These are phyloP conservation scores for Cryptus armator DNA, from an alignment of 2,888 invertebrate species.

Conservation along the genomic window DNA sequence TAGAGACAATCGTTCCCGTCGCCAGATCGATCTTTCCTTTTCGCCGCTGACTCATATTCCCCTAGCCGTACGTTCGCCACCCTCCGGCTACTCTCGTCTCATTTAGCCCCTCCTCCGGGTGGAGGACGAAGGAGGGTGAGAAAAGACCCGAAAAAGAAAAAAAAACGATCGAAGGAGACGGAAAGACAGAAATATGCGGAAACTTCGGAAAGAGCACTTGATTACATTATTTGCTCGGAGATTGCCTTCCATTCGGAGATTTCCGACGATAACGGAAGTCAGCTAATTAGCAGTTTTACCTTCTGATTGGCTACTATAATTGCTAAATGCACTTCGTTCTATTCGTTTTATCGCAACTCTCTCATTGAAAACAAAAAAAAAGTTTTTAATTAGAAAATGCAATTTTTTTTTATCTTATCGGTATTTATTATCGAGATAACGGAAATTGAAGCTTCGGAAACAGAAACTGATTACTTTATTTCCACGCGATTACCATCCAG, in stretches of 20 bases:
- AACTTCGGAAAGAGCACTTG: constrained; percentile 42
- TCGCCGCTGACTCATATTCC: constrained; percentile 82
- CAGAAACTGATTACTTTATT: no score
- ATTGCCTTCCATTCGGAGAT: constrained; percentile 51
- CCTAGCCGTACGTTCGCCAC: constrained; percentile 51
- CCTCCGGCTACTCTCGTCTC: constrained; percentile 59
- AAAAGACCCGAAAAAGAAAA: constrained; percentile 21
- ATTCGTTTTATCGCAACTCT: neutral
- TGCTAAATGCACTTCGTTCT: neutral
- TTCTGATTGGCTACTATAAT: constrained; percentile 3
- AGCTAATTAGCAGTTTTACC: constrained; percentile 3
- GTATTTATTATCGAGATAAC: no score
- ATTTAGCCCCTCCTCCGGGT: constrained; percentile 39
- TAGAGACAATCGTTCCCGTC: constrained; percentile 82
- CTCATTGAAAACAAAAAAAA: neutral
- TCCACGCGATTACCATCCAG: no score
- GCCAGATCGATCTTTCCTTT: constrained; percentile 82
- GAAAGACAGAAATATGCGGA: constrained; percentile 31
- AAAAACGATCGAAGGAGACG: neutral
- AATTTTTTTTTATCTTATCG: no score
- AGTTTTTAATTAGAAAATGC: neutral
- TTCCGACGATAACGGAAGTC: constrained; percentile 15
- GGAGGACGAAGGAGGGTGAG: constrained; percentile 29
- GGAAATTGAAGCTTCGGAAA: no score
- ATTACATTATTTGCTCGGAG: constrained; percentile 37